These are phyloP conservation scores for Chascanopsetta lugubris DNA, from an alignment of 2,113 vertebrate species.

Conservation along the genomic window DNA sequence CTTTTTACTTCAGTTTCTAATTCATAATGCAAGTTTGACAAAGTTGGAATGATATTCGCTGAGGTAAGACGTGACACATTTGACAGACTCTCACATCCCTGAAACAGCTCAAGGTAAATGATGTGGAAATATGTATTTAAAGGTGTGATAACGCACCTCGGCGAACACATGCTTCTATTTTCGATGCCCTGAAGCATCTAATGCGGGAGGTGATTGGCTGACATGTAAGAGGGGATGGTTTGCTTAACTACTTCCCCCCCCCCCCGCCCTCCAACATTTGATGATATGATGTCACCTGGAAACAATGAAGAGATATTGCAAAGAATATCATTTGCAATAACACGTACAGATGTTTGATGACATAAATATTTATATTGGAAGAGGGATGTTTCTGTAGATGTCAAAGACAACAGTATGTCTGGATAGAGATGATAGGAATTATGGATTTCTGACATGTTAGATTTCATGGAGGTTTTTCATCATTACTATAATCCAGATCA, in stretches of 20 bases:
- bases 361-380: not conserved
- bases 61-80: constrained; percentile 1
- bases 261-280: constrained; percentile 7
- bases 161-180: constrained; percentile 34
- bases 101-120: constrained; percentile 41
- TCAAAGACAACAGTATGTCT: no score
- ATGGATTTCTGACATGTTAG: no score
- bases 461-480: not conserved
- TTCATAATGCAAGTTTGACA: constrained; percentile 7
- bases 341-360: not conserved
- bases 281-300: not conserved
- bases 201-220: not conserved
- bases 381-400: no score
- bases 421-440: no score
- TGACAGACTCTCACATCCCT: constrained; percentile 36
- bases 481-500: not conserved
- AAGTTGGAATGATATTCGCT: constrained; percentile 29
- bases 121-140: constrained; percentile 53
- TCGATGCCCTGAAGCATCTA: constrained; percentile 36
- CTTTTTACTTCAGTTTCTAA: not conserved
- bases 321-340: not conserved
- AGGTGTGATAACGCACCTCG: constrained; percentile 52
- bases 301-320: constrained; percentile 8
- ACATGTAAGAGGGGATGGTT: constrained; percentile 4
- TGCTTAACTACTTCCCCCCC: not conserved